A percentile compares a stretch with the other conserved stretches of the same genome.
Conservation (phyloP, 2,888 invertebrate genomes). For the Callyntrura guangdongensis region DNA sequence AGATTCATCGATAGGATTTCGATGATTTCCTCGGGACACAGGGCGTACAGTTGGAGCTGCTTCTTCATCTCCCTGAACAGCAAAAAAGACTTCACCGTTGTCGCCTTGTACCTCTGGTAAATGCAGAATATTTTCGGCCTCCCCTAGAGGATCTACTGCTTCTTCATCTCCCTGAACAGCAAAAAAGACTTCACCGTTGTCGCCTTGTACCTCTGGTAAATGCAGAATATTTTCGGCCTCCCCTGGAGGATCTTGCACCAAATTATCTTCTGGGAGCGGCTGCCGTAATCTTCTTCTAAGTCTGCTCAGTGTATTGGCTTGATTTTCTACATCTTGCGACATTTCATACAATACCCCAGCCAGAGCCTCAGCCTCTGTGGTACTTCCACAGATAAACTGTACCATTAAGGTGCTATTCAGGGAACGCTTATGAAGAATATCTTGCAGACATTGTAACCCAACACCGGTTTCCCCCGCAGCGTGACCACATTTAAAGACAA, state of each 20-base stretch:
- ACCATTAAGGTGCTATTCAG: conserved; percentile 74
- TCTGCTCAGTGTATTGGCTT: not conserved
- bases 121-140: conserved; percentile 23
- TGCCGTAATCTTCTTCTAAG: conserved; percentile 21
- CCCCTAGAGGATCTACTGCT: conserved; percentile 13
- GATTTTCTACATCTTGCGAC: conserved; percentile 50
- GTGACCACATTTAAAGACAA: conserved; percentile 76
- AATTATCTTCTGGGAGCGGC: not conserved
- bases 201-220: conserved; percentile 21
- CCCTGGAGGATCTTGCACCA: not conserved
- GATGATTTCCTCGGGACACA: conserved; percentile 57
- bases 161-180: conserved; percentile 28
- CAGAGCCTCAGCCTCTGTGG: conserved; percentile 59
- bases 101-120: conserved; percentile 23
- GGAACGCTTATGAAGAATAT: conserved; percentile 64
- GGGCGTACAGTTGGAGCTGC: conserved; percentile 29
- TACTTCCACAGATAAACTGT: conserved; percentile 69
- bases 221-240: conserved; percentile 34
- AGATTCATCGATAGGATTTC: conserved; percentile 8
- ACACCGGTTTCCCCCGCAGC: conserved; percentile 76
- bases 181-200: conserved; percentile 48
- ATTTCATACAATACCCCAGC: conserved; percentile 68
- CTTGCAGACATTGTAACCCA: conserved; percentile 57
- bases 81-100: conserved; percentile 47
- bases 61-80: conserved; percentile 31